Evolutionary conservation across 2,888 invertebrate species (phyloP).

Genomic region (Agrypnus murinus): DNA sequence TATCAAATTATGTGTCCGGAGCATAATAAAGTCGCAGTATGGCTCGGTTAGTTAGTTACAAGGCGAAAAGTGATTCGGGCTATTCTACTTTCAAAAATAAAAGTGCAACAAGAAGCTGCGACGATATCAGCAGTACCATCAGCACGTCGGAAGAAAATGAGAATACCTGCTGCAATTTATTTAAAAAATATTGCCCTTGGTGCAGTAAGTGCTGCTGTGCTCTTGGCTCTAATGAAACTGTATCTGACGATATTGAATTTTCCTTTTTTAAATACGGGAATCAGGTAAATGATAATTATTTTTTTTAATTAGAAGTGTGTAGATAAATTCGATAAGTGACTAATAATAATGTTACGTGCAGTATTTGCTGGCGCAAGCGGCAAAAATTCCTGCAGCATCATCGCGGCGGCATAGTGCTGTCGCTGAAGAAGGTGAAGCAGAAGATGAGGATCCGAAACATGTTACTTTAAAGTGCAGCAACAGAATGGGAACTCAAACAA

Average conservation of each 20-base stretch:
- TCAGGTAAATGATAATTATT: too few species aligned
- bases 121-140: constrained; percentile 11
- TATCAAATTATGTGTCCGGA: background rate
- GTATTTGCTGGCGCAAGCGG: background rate
- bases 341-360: background rate
- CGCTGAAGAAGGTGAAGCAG: constrained; percentile 4
- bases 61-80: constrained; percentile 56
- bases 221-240: constrained; percentile 55
- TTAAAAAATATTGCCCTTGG: constrained; percentile 37
- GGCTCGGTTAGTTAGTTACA: constrained; percentile 59
- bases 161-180: background rate
- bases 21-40: constrained; percentile 36
- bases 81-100: constrained; percentile 55
- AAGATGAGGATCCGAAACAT: constrained; percentile 17
- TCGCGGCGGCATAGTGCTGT: background rate
- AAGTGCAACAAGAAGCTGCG: constrained; percentile 37
- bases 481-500: constrained; percentile 29
- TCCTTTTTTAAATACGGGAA: constrained; percentile 31
- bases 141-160: constrained; percentile 25
- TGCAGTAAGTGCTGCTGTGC: constrained; percentile 51
- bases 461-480: constrained; percentile 45
- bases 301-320: too few species aligned
- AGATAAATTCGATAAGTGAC: background rate
- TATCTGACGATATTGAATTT: constrained; percentile 60
- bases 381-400: too few species aligned